These are phyloP conservation scores for Gouania willdenowi DNA, from an alignment of 2,797 vertebrate species.

Conservation along the genomic window DNA sequence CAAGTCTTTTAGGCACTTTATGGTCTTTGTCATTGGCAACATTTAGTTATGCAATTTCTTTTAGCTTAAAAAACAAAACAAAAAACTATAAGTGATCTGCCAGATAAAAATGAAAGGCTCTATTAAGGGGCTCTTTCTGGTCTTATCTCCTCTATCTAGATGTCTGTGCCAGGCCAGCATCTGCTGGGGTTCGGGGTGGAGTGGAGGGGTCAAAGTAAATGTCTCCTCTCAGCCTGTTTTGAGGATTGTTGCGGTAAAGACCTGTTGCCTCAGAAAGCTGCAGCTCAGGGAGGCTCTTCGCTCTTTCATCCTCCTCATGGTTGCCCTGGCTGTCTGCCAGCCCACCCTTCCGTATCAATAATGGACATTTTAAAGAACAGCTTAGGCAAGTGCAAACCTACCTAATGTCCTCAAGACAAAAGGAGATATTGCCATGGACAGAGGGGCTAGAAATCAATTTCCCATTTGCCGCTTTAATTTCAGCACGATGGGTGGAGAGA, in stretches of 20 bases:
- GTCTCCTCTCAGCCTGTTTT: slow-evolving; percentile 54
- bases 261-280: slow-evolving; percentile 52
- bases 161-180: slow-evolving; percentile 57
- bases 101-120: slow-evolving; percentile 45
- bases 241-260: slow-evolving; percentile 49
- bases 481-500: slow-evolving; percentile 77
- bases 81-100: slow-evolving; percentile 56
- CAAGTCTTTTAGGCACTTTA: no score
- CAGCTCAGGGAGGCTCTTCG: slow-evolving; percentile 35
- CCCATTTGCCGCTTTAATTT: slow-evolving; percentile 86
- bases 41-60: no score
- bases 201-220: slow-evolving; percentile 55
- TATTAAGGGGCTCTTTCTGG: slow-evolving; percentile 42
- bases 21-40: slow-evolving; percentile 34
- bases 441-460: slow-evolving; percentile 83
- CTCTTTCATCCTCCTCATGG: slow-evolving; percentile 51
- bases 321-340: slow-evolving; percentile 62
- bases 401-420: slow-evolving; percentile 85
- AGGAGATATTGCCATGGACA: slow-evolving; percentile 82
- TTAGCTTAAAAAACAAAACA: slow-evolving; percentile 46
- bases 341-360: slow-evolving; percentile 69
- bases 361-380: slow-evolving; percentile 82
- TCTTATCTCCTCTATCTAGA: slow-evolving; percentile 62
- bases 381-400: slow-evolving; percentile 78
- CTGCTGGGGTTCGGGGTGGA: slow-evolving; percentile 44